Base-by-base conservation (phyloP, 2,113 vertebrate genomes). In the Mustela lutreola region DNA sequence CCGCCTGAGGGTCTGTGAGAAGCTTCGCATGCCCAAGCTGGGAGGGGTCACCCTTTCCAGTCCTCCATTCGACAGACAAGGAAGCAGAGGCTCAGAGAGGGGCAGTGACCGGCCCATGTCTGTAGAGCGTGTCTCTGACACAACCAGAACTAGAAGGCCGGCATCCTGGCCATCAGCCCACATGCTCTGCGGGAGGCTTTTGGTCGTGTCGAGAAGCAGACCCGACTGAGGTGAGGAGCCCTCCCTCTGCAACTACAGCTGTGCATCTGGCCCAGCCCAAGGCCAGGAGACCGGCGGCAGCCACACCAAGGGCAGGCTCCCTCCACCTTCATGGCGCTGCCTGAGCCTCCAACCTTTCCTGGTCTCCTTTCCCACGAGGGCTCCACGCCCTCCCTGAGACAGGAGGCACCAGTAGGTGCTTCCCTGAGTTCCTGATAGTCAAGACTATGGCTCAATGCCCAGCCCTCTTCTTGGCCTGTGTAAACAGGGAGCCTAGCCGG, bases 351-450 rank as follows among this genome's bases (percentile, higher is more conserved):
- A 9, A 9, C 19, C 19, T 39, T 14, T 1, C 26, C 39, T 42
- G 0, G 0, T 16, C 33, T n/a, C 70, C 16, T 45, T 42, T 31
- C 86, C 50, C 39, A 1, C 0, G 5, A n/a, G 62, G 5, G 36
- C 22, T 39, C 70, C 6, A 7, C 0, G 3, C n/a, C 48, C 58
- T 53, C 83, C 53, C 60, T 1, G 50, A 87, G 65, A 65, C 1
- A 1, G n/a, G 50, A 76, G 75, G 5, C 11, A 7, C 70, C 16
- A 21, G 56, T 36, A 82, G 71, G 28, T 5, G n/a, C 70, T 71
- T 36, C 63, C 48, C 42, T 4, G 60, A 63, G 50, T 10, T 81
- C 42, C 67, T 11, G 4, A 15, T 42, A 65, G 65, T 24, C 6
- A 4, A 81, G 65, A 42, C 45, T 31, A 36, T 0, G 45, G 28